phyloP scores from a whole-genome alignment of 2,888 invertebrate species.

The Idaea biselata region DNA sequence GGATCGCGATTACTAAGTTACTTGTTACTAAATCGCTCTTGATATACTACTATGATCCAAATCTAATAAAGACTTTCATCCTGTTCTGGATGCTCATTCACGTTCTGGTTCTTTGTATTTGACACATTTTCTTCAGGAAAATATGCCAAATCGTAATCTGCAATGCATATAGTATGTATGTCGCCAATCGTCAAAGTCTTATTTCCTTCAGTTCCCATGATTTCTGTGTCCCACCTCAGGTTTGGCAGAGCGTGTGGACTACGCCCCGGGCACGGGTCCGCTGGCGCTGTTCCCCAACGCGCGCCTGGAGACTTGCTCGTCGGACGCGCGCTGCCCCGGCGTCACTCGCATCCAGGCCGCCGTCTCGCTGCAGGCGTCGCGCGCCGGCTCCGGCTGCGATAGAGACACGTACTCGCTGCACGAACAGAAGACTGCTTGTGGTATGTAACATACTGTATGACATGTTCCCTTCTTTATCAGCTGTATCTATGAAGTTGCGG shows the following conservation, averaged over 20 bases:
- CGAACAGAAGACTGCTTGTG: constrained; percentile 92
- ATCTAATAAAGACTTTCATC: no score
- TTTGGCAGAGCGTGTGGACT: constrained; percentile 91
- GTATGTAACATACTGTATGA: constrained; percentile 47
- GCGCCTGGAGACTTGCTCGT: constrained; percentile 95
- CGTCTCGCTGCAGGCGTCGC: constrained; percentile 87
- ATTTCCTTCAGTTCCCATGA: background rate
- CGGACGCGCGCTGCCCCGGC: constrained; percentile 90
- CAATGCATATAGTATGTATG: background rate
- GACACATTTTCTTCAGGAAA: no score
- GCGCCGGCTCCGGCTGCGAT: constrained; percentile 97
- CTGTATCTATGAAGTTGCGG: no score
- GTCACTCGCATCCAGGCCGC: constrained; percentile 83
- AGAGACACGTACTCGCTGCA: constrained; percentile 94
- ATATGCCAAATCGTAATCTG: background rate
- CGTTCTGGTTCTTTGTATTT: no score
- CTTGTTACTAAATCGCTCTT: background rate
- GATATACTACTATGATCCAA: background rate
- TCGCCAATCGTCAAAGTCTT: background rate
- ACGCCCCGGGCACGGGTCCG: constrained; percentile 90
- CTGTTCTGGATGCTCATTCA: no score
- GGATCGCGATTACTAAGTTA: background rate
- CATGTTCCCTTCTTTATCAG: background rate
- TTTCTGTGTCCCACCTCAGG: constrained; percentile 57
- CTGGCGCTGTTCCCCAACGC: constrained; percentile 91